Conservation (phyloP, 2,888 invertebrate species). For the Hedychridium roseum region DNA sequence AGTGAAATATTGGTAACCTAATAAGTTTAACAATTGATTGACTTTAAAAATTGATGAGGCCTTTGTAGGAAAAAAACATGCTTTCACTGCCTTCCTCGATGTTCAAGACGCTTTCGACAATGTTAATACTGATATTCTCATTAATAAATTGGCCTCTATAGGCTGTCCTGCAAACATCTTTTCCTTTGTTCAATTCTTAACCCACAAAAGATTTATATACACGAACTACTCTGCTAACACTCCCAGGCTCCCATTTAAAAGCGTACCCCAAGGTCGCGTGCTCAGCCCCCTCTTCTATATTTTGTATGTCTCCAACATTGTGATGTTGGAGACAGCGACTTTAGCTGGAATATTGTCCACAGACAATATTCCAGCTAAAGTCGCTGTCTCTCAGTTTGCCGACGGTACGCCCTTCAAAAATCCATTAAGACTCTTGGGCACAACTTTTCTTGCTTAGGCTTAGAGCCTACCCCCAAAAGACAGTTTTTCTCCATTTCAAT, state of each 20-base stretch:
- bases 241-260: constrained; percentile 14
- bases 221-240: no score
- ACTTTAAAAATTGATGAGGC: constrained; percentile 13
- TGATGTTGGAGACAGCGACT: no score
- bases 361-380: not conserved
- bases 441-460: constrained; percentile 1
- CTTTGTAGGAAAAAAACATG: constrained; percentile 6
- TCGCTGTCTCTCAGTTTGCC: constrained; percentile 12
- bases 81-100: constrained; percentile 26
- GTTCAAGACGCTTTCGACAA: constrained; percentile 26
- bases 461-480: constrained; percentile 11
- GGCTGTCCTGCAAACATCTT: constrained; percentile 13
- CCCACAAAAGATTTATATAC: constrained; percentile 6
- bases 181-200: constrained; percentile 11
- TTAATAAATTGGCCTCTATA: constrained; percentile 8
- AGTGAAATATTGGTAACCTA: constrained; percentile 21
- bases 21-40: no score
- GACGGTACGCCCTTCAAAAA: constrained; percentile 14
- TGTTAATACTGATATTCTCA: constrained; percentile 19
- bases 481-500: constrained; percentile 9
- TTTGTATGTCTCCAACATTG: constrained; percentile 17
- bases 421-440: not conserved
- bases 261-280: constrained; percentile 25
- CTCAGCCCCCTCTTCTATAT: constrained; percentile 21
- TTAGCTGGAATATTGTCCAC: no score